phyloP scores from a whole-genome alignment of 1,140 invertebrate species.

The Dreissena rostriformis region DNA sequence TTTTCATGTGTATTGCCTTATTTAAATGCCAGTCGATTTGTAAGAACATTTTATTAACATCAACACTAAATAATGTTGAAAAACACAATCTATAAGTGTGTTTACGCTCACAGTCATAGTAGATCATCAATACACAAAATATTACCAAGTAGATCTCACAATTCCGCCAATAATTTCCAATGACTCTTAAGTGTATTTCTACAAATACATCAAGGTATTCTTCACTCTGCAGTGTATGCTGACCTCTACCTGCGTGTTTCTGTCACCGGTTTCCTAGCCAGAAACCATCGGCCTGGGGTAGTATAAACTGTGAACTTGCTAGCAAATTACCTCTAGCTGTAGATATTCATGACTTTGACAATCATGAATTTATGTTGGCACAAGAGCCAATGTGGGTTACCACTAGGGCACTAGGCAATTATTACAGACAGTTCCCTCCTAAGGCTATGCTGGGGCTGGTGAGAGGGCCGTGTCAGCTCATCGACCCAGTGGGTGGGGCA shows the following conservation, averaged over 20 bases:
- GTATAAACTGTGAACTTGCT: neutral
- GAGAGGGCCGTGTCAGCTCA: neutral
- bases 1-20: too few relatives aligned
- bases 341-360: neutral
- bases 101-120: too few relatives aligned
- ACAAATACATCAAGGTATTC: too few relatives aligned
- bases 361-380: too few relatives aligned
- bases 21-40: too few relatives aligned
- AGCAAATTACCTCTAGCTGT: slow-evolving; percentile 2
- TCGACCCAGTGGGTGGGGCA: slow-evolving; percentile 7
- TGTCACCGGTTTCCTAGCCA: slow-evolving; percentile 3
- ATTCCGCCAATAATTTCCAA: too few relatives aligned
- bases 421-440: neutral
- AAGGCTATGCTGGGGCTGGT: neutral
- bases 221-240: slow-evolving; percentile 40
- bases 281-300: neutral
- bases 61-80: too few relatives aligned
- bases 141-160: too few relatives aligned
- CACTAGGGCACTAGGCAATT: neutral
- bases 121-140: too few relatives aligned
- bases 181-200: too few relatives aligned
- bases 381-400: neutral
- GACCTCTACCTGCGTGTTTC: slow-evolving; percentile 15
- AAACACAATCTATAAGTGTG: too few relatives aligned
- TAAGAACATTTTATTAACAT: too few relatives aligned